These are phyloP conservation scores for Amphipyra berbera DNA, from an alignment of 2,888 invertebrate genomes.

Conservation along the genomic window DNA sequence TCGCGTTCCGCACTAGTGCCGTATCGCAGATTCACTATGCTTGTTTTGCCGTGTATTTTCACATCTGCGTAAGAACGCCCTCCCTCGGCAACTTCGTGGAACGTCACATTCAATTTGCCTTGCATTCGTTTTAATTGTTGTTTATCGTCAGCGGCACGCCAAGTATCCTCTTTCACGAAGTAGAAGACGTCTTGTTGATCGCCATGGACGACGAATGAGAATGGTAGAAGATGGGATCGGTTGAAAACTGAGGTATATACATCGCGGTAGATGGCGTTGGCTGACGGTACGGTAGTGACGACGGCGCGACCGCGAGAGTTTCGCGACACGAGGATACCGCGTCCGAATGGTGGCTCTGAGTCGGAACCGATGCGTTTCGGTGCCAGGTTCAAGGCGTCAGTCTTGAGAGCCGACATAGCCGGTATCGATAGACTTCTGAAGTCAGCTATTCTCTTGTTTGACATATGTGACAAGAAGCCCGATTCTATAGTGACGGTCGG, in stretches of 20 bases:
- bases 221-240: conserved; percentile 95
- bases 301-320: conserved; percentile 94
- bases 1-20: conserved; percentile 98
- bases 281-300: conserved; percentile 96
- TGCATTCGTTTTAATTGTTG: conserved; percentile 96
- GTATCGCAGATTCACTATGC: conserved; percentile 97
- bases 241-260: conserved; percentile 98
- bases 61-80: conserved; percentile 95
- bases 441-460: conserved; percentile 94
- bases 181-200: conserved; percentile 97
- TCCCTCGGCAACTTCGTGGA: conserved; percentile 95
- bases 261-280: conserved; percentile 97
- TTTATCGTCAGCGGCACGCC: conserved; percentile 96
- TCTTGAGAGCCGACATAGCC: conserved; percentile 94
- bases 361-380: conserved; percentile 94
- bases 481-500: conserved; percentile 94
- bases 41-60: conserved; percentile 97
- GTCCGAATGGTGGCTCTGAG: conserved; percentile 96
- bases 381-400: conserved; percentile 93
- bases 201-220: conserved; percentile 96
- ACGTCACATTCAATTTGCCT: conserved; percentile 97
- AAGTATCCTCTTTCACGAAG: conserved; percentile 97
- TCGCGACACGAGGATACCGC: conserved; percentile 95
- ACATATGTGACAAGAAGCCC: conserved; percentile 95
- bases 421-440: conserved; percentile 94